Evolutionary conservation across 2,797 vertebrate genomes (phyloP).

Genomic region (Aeoliscus strigatus): DNA sequence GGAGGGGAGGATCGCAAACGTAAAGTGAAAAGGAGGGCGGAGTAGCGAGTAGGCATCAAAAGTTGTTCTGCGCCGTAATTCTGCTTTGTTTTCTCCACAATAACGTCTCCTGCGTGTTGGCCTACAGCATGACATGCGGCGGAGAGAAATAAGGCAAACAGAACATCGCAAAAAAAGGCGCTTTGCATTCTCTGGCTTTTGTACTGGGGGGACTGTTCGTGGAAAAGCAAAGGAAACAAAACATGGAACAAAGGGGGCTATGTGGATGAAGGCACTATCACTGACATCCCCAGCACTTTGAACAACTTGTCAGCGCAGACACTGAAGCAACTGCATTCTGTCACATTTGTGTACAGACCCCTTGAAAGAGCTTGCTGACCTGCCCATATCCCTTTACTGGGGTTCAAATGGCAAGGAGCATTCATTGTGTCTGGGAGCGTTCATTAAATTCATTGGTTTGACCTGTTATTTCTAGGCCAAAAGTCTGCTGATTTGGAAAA

Average conservation of each 20-base stretch:
- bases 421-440: slow-evolving; percentile 91
- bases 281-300: slow-evolving; percentile 92
- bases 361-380: slow-evolving; percentile 97
- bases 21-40: slow-evolving; percentile 59
- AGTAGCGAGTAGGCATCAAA: slow-evolving; percentile 49
- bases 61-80: slow-evolving; percentile 47
- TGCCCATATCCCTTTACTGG: slow-evolving; percentile 94
- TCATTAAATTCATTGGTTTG: slow-evolving; percentile 99
- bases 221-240: slow-evolving; percentile 81
- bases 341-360: slow-evolving; percentile 99
- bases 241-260: slow-evolving; percentile 78
- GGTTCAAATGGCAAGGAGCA: slow-evolving; percentile 96
- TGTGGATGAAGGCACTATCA: slow-evolving; percentile 89
- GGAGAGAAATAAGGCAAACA: slow-evolving; percentile 69
- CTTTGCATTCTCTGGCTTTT: slow-evolving; percentile 87
- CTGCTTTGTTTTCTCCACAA: slow-evolving; percentile 59
- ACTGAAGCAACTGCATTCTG: slow-evolving; percentile 88
- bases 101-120: slow-evolving; percentile 51
- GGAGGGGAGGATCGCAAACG: slow-evolving; percentile 50
- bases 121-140: slow-evolving; percentile 36
- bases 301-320: slow-evolving; percentile 95
- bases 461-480: slow-evolving; percentile 96
- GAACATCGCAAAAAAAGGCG: slow-evolving; percentile 71
- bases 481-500: slow-evolving; percentile 98
- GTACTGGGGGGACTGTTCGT: slow-evolving; percentile 83